These are phyloP conservation scores for Bos javanicus DNA, from an alignment of 2,113 vertebrate genomes.

Conservation along the genomic window DNA sequence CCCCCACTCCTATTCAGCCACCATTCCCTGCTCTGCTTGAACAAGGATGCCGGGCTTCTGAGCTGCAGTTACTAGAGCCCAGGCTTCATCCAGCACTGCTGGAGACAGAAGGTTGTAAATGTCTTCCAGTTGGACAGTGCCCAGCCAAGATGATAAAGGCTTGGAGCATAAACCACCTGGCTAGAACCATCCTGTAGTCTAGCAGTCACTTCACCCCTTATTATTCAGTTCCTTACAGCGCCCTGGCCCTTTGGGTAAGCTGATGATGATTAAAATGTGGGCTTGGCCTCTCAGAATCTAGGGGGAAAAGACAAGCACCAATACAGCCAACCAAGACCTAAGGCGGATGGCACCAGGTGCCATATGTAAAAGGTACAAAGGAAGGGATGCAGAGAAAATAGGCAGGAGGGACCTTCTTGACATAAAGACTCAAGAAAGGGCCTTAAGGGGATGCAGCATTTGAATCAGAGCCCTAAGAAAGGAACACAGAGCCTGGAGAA, in stretches of 20 bases:
- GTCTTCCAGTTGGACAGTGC: constrained; percentile 21
- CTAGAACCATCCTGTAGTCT: neutral
- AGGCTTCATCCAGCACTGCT: neutral
- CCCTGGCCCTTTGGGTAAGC: neutral
- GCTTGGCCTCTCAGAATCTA: neutral
- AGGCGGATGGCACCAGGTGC: accelerated
- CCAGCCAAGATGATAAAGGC: constrained; percentile 32
- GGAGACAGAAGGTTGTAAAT: constrained; percentile 39
- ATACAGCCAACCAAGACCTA: neutral
- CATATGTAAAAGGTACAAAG: accelerated
- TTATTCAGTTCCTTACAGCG: neutral
- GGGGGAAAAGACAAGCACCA: neutral
- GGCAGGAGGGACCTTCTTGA: neutral
- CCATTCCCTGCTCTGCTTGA: neutral
- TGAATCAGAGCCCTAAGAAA: neutral
- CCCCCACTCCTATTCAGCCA: neutral
- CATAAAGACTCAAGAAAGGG: neutral
- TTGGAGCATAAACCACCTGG: neutral
- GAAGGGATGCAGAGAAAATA: neutral
- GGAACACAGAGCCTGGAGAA: neutral
- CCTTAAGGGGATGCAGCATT: neutral
- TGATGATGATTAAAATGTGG: neutral
- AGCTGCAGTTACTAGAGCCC: neutral
- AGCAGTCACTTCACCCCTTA: neutral
- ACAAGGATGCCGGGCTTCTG: neutral